Base-by-base conservation (phyloP, 2,113 vertebrate genomes). In the Xyrauchen texanus region DNA sequence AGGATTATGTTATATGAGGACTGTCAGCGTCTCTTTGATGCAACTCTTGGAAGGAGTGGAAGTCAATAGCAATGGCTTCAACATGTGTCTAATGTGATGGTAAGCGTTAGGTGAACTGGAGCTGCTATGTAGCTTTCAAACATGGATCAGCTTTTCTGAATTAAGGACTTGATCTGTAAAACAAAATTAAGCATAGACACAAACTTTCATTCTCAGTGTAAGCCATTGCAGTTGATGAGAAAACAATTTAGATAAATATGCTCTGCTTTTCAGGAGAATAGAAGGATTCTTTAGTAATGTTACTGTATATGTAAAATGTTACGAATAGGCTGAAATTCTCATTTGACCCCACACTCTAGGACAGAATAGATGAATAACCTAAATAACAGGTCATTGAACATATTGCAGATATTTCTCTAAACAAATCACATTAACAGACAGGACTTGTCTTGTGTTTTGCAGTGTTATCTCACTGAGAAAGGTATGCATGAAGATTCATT, bases 11-110 rank as follows among this genome's bases (percentile, higher is more conserved):
- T 90, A 89, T 88, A 85, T 84, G 86, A 85, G 82, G 80, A 86
- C 88, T 91, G 89, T 90, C 89, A 91, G 80, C 80, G 7, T 88
- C 85, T 68, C 88, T 88, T 87, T 88, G 88, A 88, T 87, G 86
- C 71, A 44, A 2, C 64, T 65, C 82, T 78, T 85, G 71, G 77
- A 88, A 44, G 61, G 44, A 60, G 63, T 75, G 71, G 62, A 80
- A 84, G 21, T 34, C 21, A 34, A 34, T 34, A 34, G 58, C 81
- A 85, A 88, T 34, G 83, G 78, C 82, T 88, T 83, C 81, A 86
- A 81, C 87, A 76, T 86, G 87, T 88, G 12, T 83, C 76, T 83
- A 82, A 82, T 87, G 83, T 68, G 71, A 76, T 52, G 46, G 70
- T 68, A 62, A 64, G 67, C 12, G 61, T 57, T 72, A 46, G 66